Base-by-base conservation (phyloP, 2,113 vertebrate genomes). In the Gasterosteus aculeatus region DNA sequence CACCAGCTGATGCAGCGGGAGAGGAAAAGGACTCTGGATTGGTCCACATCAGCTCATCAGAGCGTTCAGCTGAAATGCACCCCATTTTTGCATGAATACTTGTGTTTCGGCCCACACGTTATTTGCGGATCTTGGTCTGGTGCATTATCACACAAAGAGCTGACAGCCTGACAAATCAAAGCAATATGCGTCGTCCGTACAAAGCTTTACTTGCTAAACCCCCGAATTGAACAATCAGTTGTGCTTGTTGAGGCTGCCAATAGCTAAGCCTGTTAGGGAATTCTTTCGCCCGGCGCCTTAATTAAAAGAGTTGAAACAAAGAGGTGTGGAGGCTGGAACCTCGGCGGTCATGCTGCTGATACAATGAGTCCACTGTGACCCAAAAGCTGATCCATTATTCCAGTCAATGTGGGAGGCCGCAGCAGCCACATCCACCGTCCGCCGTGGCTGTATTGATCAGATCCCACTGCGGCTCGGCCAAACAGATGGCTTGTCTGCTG, bases 1-100 rank as follows among this genome's bases (percentile, higher is more conserved):
- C 93, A 92, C 90, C 93, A 93, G 93, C 94, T 95, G 90, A 92
- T 93, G 88, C 94, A 94, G 92, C 91, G 95, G 91, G 94, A 95
- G 93, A 93, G 81, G 42, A 87, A 87, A 83, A 77, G 82, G 78
- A 78, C 61, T 75, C 62, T 49, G 75, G 82, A 84, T 85, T 73
- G 72, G 85, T 84, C 82, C 87, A 81, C 76, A 82, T 72, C 82
- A 78, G 80, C 85, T 78, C 77, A 85, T 72, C 80, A 82, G 82
- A 75, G 84, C 75, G 18, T 83, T 79, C 64, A 80, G 8, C 47
- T 84, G 78, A 81, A 84, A 88, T 41, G 29, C 39, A 44, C 75
- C 60, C 80, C 51, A 44, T 0, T 56, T 78, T 72, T 46, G 56
- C 61, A 63, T 62, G 77, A 77, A 80, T 70, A 72, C 70, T 71